Base-by-base conservation (phyloP, 2,113 vertebrate species). In the Pollimyrus isidori region DNA sequence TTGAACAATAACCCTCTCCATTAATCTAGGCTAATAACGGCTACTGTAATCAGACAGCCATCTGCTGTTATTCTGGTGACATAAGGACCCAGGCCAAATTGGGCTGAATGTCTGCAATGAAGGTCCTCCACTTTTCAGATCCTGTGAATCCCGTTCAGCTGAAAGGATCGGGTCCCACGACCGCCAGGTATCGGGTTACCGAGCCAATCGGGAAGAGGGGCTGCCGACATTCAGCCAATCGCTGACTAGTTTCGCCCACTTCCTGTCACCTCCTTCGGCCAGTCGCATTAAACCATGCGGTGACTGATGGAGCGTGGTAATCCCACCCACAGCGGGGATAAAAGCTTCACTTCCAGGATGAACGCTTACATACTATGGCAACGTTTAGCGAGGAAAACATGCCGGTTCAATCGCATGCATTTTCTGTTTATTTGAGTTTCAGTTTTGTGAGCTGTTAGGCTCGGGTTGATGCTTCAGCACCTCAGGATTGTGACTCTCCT, bases 21-120 rank as follows among this genome's bases (percentile, higher is more conserved):
- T 90, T 88, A 65, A 86, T 69, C 58, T 85, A 56, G 83, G 83
- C 87, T 89, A 90, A 90, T 89, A 90, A 90, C 65, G 80, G 90
- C 58, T 76, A 53, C 82, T 45, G 56, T 23, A 48, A 89, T 62
- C 52, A 69, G 58, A 48, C 30, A 21, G 84, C 87, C 90, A 88
- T 90, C 90, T 90, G 90, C 87, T 90, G 48, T 39, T 86, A 86
- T 69, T 35, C 69, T 88, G 87, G 48, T 58, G 39, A 26, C 62
- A 87, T 49, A 50, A 62, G 56, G 83, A 87, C 48, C 69, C 26
- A 26, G 87, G 88, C 56, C 58, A 89, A 86, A 88, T 39, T 58
- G 35, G 86, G 53, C 48, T 80, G 58, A 17, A 42, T 50, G 52
- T 52, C 30, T 56, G 85, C 35, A 87, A 52, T 1, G 2, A 52